Percentiles rank a stretch among this genome's conserved stretches.
These are phyloP conservation scores for Diaperis boleti DNA, from an alignment of 2,888 invertebrate species.

Conservation along the genomic window DNA sequence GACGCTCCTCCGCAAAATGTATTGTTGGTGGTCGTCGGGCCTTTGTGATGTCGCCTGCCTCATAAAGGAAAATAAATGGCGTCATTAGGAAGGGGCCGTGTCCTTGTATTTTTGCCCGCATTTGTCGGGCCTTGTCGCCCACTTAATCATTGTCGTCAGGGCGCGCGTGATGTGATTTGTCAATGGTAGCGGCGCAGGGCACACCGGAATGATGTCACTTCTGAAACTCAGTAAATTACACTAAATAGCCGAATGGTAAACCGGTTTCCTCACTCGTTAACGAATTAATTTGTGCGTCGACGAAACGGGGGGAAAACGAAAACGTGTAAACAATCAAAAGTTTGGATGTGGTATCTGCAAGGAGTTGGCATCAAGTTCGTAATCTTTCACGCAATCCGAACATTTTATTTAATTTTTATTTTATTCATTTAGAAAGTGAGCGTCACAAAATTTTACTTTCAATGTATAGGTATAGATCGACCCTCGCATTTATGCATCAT, in stretches of 20 bases:
- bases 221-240: conserved; percentile 28
- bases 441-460: no score
- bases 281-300: conserved; percentile 10
- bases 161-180: conserved; percentile 59
- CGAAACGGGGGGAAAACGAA: conserved; percentile 4
- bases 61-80: conserved; percentile 66
- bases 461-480: no score
- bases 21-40: conserved; percentile 61
- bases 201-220: conserved; percentile 26
- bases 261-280: conserved; percentile 20
- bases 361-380: no score
- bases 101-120: conserved; percentile 65
- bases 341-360: no score
- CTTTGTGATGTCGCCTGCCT: conserved; percentile 64
- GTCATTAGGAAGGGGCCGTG: conserved; percentile 66
- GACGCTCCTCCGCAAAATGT: conserved; percentile 58
- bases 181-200: conserved; percentile 50
- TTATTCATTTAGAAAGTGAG: no score
- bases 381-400: no score
- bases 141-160: conserved; percentile 65
- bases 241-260: conserved; percentile 22
- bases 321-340: neutral
- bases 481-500: no score
- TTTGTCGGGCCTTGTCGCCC: conserved; percentile 66
- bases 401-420: no score